Evolutionary conservation across 2,113 vertebrate species (phyloP), one percentile per base, ranked within the genome.

Genomic region (Menidia beryllina): DNA sequence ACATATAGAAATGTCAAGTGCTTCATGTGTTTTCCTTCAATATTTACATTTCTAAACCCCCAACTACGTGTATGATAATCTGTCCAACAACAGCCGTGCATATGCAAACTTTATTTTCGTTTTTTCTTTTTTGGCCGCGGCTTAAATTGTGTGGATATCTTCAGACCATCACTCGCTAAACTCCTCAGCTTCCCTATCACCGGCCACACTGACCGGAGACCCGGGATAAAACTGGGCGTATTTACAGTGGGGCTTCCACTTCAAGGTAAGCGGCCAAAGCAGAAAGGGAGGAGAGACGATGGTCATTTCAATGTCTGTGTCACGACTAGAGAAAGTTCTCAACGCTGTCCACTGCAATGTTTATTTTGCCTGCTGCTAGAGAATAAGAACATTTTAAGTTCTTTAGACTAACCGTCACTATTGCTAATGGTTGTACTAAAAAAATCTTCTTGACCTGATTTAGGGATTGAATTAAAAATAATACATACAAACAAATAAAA

Each of bases 1-100:
- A 89, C 55, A 12, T 25, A 72, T 48, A 68, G 51, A 69, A 52
- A 70, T 52, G 27, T 25, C 62, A 21, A 59, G 27, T 60, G 51
- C 6, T 69, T 72, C 66, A 7, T 14, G 41, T n/a, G 45, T 69
- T 34, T 6, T 34, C 10, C 30, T 56, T 30, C 9, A 30, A 30
- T 34, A 34, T 34, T 34, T 34, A 34, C 30, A 34, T 34, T 34
- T 34, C 30, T 34, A 6, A 30, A 5, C 10, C 10, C 5, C 30
- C 30, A 34, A 2, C 2, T 34, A 34, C 30, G 10, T 34, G 30
- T 10, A 34, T 10, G 30, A 5, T 51, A 20, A 74, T 12, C 0
- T 27, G 38, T 43, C 26, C 27, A 39, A 43, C 30, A 39, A 39
- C 7, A 34, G 30, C 30, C 5, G 7, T 6, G 30, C 7, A 8